phyloP scores from a whole-genome alignment of 2,888 invertebrate species.

The Morpho achilles region DNA sequence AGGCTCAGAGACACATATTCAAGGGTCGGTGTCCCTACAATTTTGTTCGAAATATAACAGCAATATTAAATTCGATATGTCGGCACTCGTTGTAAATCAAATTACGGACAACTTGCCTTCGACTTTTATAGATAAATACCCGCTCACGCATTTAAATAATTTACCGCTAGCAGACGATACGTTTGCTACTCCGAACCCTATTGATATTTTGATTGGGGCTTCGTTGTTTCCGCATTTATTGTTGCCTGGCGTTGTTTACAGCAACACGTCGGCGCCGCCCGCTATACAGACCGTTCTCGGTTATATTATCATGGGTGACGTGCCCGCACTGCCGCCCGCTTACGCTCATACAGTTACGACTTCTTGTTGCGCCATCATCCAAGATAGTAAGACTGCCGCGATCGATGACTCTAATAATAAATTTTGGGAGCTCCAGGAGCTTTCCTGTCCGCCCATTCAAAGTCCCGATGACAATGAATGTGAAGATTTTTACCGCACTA shows the following conservation, averaged over 20 bases:
- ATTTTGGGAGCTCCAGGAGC: too few species aligned
- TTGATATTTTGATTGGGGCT: not conserved
- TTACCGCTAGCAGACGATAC: not conserved
- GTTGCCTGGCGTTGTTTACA: not conserved
- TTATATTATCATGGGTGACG: too few species aligned
- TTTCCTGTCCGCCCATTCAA: not conserved
- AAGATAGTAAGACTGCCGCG: not conserved
- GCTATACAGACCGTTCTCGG: not conserved
- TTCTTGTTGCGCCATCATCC: too few species aligned
- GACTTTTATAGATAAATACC: not conserved
- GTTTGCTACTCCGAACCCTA: not conserved
- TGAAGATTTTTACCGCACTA: not conserved
- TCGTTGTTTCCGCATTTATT: not conserved
- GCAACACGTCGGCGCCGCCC: not conserved
- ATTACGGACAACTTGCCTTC: not conserved
- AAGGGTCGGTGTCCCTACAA: not conserved
- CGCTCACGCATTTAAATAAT: not conserved
- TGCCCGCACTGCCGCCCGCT: too few species aligned
- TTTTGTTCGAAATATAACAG: not conserved
- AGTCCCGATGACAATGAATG: not conserved
- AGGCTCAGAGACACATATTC: not conserved
- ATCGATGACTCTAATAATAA: not conserved
- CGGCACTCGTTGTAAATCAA: not conserved
- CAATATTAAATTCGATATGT: not conserved
- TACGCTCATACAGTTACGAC: too few species aligned